Percentiles rank a stretch among this genome's conserved stretches.
Conservation (phyloP, 1,140 invertebrate species). For the Procambarus clarkii region DNA sequence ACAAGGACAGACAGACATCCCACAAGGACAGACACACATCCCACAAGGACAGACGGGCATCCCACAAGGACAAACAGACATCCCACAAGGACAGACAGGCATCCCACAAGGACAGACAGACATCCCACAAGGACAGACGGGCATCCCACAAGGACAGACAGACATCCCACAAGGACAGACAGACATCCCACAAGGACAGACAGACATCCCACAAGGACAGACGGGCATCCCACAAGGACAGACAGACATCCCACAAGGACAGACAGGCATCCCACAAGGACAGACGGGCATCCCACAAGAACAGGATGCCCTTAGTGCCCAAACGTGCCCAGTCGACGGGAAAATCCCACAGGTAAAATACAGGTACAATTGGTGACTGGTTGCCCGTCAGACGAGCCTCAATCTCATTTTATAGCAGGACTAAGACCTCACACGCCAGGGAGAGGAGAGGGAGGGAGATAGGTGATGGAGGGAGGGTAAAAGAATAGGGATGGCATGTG, state of each 20-base stretch:
- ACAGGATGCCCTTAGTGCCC: no score
- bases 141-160: no score
- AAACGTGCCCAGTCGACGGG: background rate
- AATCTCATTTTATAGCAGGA: background rate
- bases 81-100: no score
- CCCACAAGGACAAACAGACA: no score
- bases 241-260: background rate
- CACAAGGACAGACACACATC: no score
- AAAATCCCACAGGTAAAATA: background rate
- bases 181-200: no score
- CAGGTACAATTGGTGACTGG: background rate
- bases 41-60: background rate
- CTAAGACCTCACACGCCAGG: background rate
- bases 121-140: no score
- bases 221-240: background rate
- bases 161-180: no score
- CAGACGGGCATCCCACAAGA: no score
- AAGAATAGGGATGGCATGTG: background rate
- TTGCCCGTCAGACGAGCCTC: background rate
- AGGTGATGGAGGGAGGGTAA: background rate
- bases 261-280: no score
- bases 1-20: background rate
- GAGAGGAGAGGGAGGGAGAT: slow-evolving; percentile 5
- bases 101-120: no score
- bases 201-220: background rate